These are phyloP conservation scores for Etheostoma perlongum DNA, from an alignment of 2,797 vertebrate genomes.

Conservation along the genomic window DNA sequence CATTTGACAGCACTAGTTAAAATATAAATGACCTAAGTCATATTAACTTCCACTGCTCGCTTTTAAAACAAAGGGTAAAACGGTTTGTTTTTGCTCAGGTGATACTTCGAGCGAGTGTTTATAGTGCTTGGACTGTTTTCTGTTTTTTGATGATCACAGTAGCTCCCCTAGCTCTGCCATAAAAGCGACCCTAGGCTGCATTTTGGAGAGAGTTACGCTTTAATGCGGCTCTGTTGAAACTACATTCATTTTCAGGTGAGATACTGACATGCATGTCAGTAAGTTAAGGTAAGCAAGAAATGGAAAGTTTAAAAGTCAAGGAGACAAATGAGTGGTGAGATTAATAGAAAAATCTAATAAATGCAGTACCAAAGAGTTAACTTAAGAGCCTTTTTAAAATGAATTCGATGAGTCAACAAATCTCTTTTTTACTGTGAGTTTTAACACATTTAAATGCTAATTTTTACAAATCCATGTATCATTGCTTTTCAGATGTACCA, in stretches of 20 bases:
- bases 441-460: slow-evolving; percentile 19
- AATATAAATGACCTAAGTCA: no score
- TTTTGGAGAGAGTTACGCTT: neutral
- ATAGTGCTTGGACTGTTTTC: no score
- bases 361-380: neutral
- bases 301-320: neutral
- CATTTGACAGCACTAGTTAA: no score
- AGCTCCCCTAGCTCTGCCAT: no score
- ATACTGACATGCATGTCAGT: neutral
- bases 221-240: neutral
- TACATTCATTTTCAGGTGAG: neutral
- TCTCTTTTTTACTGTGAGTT: neutral
- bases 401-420: neutral
- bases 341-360: neutral
- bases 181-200: no score
- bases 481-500: slow-evolving; percentile 1
- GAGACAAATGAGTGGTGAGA: slow-evolving; percentile 5
- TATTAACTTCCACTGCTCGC: no score
- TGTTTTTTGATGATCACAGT: no score
- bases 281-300: neutral
- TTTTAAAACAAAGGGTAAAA: no score
- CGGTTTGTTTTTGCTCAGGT: no score
- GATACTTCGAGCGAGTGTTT: no score
- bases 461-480: neutral
- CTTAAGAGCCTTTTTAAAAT: neutral